Evolutionary conservation across 2,797 vertebrate species (phyloP).

Genomic region (Cichlasoma orientale): DNA sequence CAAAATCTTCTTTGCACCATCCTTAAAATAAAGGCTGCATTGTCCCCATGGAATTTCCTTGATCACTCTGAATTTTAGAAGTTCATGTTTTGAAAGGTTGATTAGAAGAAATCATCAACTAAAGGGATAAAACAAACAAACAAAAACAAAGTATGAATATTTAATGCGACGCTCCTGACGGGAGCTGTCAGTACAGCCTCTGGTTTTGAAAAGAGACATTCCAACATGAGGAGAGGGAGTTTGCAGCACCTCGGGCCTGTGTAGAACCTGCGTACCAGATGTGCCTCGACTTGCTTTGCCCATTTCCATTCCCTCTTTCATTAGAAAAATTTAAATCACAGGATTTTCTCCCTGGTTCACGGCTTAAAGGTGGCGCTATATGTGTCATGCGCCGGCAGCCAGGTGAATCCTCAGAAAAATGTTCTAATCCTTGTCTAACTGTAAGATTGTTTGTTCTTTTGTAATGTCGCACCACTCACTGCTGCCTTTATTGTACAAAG

Average conservation of each 20-base stretch:
- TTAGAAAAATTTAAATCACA: slow-evolving; percentile 23
- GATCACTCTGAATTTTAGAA: slow-evolving; percentile 42
- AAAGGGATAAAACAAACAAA: slow-evolving; percentile 7
- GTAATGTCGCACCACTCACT: slow-evolving; percentile 23
- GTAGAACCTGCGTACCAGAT: slow-evolving; percentile 66
- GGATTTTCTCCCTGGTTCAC: neutral
- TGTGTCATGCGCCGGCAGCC: neutral
- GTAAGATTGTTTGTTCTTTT: slow-evolving; percentile 18
- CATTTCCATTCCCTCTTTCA: slow-evolving; percentile 36
- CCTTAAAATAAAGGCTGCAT: slow-evolving; percentile 34
- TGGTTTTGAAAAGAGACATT: slow-evolving; percentile 42
- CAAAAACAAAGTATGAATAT: slow-evolving; percentile 45
- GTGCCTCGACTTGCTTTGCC: slow-evolving; percentile 66
- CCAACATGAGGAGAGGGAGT: slow-evolving; percentile 31
- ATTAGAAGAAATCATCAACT: slow-evolving; percentile 34
- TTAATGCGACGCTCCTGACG: slow-evolving; percentile 39
- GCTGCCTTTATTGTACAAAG: slow-evolving; percentile 23
- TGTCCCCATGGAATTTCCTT: slow-evolving; percentile 43
- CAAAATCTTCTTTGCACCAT: slow-evolving; percentile 14
- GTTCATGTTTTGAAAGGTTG: slow-evolving; percentile 32
- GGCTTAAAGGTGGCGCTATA: neutral
- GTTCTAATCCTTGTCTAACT: neutral
- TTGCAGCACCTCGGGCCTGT: slow-evolving; percentile 57
- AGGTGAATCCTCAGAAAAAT: neutral
- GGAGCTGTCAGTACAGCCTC: slow-evolving; percentile 51